phyloP scores from a whole-genome alignment of 2,888 invertebrate genomes.

The Macrosiphum euphorbiae region DNA sequence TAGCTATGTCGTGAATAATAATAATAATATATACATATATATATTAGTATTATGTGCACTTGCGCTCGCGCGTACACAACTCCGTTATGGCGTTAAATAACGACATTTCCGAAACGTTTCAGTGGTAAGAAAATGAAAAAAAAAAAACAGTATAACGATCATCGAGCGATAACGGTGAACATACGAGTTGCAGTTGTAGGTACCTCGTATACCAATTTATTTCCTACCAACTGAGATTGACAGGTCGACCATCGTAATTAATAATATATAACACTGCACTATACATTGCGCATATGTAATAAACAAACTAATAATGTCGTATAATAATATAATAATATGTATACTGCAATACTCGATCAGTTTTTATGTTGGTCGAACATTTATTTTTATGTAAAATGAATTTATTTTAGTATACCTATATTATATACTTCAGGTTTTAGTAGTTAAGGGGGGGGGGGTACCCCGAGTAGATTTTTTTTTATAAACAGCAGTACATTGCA shows the following conservation, averaged over 20 bases:
- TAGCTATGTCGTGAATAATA: neutral
- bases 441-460: neutral
- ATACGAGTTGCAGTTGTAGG: neutral
- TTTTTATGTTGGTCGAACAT: neutral
- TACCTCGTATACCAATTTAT: neutral
- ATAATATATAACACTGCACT: neutral
- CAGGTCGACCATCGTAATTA: neutral
- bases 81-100: constrained; percentile 33
- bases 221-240: neutral
- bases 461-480: neutral
- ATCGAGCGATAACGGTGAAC: constrained; percentile 21
- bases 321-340: neutral
- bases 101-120: neutral
- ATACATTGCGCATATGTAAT: neutral
- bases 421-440: neutral
- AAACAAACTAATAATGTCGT: neutral
- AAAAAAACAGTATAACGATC: neutral
- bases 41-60: neutral
- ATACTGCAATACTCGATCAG: neutral
- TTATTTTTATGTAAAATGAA: neutral
- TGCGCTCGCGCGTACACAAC: constrained; percentile 6
- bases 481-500: neutral
- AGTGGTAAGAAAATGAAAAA: neutral
- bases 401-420: neutral
- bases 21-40: constrained; percentile 2